phyloP scores from a whole-genome alignment of 1,140 invertebrate genomes.

The Protaetia brevitarsis region DNA sequence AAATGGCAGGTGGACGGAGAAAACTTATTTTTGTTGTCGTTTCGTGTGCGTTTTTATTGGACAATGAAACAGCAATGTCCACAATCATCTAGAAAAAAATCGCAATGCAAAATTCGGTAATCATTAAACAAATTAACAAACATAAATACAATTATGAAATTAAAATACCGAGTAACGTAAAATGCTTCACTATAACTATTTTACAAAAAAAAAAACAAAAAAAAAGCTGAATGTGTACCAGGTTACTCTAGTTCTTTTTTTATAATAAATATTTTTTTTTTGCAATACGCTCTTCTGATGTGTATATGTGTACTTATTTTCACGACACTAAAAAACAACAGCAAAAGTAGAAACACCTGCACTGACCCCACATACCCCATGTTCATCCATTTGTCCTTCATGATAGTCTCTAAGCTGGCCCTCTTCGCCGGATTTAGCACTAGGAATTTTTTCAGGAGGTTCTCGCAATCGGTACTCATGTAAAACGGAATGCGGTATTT shows the following conservation, averaged over 20 bases:
- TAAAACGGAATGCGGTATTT: conserved; percentile 99
- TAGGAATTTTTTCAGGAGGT: conserved; percentile 98
- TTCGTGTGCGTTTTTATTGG: conserved; percentile 15
- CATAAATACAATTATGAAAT: not conserved
- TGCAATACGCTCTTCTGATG: too few relatives aligned
- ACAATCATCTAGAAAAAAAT: conserved; percentile 24
- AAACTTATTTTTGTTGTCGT: conserved; percentile 21
- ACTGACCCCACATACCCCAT: conserved; percentile 71
- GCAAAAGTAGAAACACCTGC: conserved; percentile 22
- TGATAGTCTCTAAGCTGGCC: conserved; percentile 94
- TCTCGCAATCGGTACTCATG: conserved; percentile 99
- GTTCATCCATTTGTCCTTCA: conserved; percentile 99
- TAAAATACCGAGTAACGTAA: not conserved
- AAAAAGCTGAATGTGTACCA: not conserved
- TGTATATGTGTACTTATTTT: too few relatives aligned
- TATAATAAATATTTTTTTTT: too few relatives aligned
- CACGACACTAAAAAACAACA: conserved; percentile 26
- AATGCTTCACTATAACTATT: too few relatives aligned
- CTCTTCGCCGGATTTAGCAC: conserved; percentile 98
- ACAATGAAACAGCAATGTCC: conserved; percentile 10
- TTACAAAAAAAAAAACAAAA: too few relatives aligned
- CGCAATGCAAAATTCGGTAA: not conserved
- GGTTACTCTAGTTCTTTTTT: not conserved
- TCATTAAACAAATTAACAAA: not conserved
- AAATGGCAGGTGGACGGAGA: conserved; percentile 16